Conservation (phyloP, 2,113 vertebrate genomes). For the Morone saxatilis region DNA sequence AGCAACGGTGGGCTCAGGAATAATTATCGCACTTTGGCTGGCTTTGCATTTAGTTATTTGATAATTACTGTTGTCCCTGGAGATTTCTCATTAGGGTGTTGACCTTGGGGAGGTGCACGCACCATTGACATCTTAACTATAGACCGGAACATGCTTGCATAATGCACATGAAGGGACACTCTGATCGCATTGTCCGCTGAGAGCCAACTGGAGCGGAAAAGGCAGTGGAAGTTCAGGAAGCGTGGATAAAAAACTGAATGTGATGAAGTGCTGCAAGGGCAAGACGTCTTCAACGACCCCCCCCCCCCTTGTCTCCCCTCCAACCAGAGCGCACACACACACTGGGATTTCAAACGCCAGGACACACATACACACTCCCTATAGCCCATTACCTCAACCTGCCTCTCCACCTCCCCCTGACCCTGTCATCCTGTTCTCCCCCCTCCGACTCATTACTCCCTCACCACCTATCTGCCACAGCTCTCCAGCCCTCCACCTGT, state of each 20-base stretch:
- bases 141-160: conserved; percentile 64
- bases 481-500: conserved; percentile 75
- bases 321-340: not conserved
- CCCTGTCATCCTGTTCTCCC: conserved; percentile 70
- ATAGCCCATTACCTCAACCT: conserved; percentile 76
- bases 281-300: conserved; percentile 63
- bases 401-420: conserved; percentile 70
- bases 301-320: conserved; percentile 1
- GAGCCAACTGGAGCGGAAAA: conserved; percentile 80
- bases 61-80: conserved; percentile 78
- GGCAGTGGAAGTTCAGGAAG: conserved; percentile 80
- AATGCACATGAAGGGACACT: conserved; percentile 69
- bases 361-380: conserved; percentile 54
- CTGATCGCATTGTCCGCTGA: conserved; percentile 71
- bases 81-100: conserved; percentile 79
- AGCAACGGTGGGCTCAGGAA: conserved; percentile 67
- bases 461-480: conserved; percentile 63
- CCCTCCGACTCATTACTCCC: conserved; percentile 74
- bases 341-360: conserved; percentile 31
- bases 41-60: conserved; percentile 72
- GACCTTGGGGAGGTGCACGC: conserved; percentile 81
- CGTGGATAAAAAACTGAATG: conserved; percentile 70
- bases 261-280: conserved; percentile 75
- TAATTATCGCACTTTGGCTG: conserved; percentile 62
- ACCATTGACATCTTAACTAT: conserved; percentile 81